A percentile compares a stretch with the other conserved stretches of the same genome.
Evolutionary conservation across 2,113 vertebrate species (phyloP).

Genomic region (Limnothrissa miodon): DNA sequence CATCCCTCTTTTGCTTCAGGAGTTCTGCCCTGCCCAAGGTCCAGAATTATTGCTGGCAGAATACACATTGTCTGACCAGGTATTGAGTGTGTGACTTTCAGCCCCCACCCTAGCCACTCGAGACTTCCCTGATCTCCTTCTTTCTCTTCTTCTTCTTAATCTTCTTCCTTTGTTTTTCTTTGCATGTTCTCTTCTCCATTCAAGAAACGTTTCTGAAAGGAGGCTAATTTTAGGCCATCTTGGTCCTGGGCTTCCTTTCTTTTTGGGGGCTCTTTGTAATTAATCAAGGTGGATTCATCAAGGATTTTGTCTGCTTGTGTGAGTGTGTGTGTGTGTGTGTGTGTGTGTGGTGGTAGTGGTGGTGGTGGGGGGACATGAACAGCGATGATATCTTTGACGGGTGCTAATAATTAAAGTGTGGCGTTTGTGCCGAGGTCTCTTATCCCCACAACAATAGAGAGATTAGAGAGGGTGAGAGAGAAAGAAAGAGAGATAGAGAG

Average conservation of each 20-base stretch:
- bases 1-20: background rate
- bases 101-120: background rate
- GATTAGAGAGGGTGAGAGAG: background rate
- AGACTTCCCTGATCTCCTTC: background rate
- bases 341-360: background rate
- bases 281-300: slow-evolving; percentile 39
- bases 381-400: slow-evolving; percentile 38
- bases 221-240: slow-evolving; percentile 27
- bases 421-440: slow-evolving; percentile 49
- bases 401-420: slow-evolving; percentile 59
- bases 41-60: background rate
- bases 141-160: too few relatives aligned
- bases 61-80: background rate
- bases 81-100: background rate
- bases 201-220: background rate
- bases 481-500: slow-evolving; percentile 50
- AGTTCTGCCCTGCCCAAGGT: background rate
- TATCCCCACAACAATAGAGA: slow-evolving; percentile 46
- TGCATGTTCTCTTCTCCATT: background rate
- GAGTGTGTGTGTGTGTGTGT: slow-evolving; percentile 3
- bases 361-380: background rate
- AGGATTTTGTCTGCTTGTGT: slow-evolving; percentile 38
- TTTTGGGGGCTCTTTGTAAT: slow-evolving; percentile 18
- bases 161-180: too few relatives aligned
- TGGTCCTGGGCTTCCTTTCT: background rate